phyloP scores from a whole-genome alignment of 2,113 vertebrate genomes.

The Dipodomys spectabilis region DNA sequence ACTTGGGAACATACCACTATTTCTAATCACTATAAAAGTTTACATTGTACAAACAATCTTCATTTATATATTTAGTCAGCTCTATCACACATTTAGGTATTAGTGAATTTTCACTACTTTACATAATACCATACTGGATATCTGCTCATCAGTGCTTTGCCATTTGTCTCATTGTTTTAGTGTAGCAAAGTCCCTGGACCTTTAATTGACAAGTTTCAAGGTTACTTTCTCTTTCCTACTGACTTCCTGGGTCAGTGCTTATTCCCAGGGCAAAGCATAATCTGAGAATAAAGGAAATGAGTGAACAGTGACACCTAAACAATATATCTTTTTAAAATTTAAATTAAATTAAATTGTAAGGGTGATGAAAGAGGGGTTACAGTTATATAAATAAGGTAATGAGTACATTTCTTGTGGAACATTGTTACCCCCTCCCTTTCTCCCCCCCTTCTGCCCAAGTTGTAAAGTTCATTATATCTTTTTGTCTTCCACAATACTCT shows the following conservation, averaged over 20 bases:
- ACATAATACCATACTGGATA: not conserved
- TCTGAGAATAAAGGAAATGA: not conserved
- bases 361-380: no score
- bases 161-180: conserved; percentile 1
- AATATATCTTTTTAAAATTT: not conserved
- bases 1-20: not conserved
- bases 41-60: not conserved
- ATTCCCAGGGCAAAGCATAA: not conserved
- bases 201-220: not conserved
- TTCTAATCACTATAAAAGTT: not conserved
- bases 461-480: no score
- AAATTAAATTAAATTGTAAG: no score
- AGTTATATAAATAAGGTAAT: no score
- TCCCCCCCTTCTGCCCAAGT: no score
- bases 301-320: not conserved
- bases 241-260: not conserved
- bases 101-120: not conserved
- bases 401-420: no score
- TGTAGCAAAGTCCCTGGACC: not conserved
- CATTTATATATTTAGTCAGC: not conserved
- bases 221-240: not conserved
- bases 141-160: not conserved
- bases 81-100: not conserved
- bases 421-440: no score
- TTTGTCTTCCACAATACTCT: not conserved